Evolutionary conservation across 2,113 vertebrate genomes (phyloP).

Genomic region (Origma solitaria): DNA sequence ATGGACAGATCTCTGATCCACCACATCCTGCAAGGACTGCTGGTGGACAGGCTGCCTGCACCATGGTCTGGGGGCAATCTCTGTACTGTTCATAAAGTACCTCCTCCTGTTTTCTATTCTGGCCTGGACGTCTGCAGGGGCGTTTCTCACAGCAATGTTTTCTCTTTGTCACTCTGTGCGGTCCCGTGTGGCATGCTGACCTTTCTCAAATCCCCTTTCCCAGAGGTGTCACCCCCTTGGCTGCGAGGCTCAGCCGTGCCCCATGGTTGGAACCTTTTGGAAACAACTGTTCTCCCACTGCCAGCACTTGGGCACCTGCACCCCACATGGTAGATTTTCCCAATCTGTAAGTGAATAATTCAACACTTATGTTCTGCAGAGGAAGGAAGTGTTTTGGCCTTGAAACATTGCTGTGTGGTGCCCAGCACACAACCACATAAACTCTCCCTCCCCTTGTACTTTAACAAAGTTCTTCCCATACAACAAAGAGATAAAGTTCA

Average conservation of each 20-base stretch:
- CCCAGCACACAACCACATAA: neutral
- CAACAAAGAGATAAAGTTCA: neutral
- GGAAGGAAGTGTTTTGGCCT: neutral
- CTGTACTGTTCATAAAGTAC: accelerated
- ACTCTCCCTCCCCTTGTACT: neutral
- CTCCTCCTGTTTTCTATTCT: neutral
- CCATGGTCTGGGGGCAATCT: accelerated
- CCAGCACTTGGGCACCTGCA: neutral
- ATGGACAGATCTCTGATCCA: neutral
- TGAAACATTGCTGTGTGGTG: neutral
- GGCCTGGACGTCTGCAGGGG: too few relatives aligned
- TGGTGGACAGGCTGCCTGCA: neutral
- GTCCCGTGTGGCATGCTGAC: accelerated
- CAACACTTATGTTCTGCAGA: neutral
- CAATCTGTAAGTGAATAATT: neutral
- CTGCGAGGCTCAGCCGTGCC: accelerated
- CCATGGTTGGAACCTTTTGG: neutral
- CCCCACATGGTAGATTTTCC: neutral
- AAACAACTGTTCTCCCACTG: neutral
- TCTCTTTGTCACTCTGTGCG: neutral
- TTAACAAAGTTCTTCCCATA: neutral
- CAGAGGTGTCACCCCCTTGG: accelerated
- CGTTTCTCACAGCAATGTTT: neutral
- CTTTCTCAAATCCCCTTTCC: neutral
- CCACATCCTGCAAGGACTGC: neutral